Conservation (phyloP, 2,888 invertebrate species). For the Orthonevra nobilis region DNA sequence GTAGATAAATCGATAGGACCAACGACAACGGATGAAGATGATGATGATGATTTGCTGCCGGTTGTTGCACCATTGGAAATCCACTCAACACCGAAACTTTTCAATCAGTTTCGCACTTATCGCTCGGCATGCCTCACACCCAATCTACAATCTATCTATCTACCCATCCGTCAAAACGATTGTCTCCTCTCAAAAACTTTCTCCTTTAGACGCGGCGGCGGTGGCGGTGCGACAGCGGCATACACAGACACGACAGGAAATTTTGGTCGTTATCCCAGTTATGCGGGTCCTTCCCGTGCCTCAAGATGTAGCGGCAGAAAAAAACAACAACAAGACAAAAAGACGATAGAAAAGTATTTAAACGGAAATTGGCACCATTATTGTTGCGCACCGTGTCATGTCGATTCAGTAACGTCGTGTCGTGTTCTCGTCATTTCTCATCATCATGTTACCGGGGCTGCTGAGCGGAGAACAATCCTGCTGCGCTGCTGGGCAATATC, state of each 20-base stretch:
- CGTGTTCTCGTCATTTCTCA: too few species aligned
- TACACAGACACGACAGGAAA: constrained; percentile 39
- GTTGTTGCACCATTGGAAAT: constrained; percentile 63
- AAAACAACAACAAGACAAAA: constrained; percentile 55
- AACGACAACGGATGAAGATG: constrained; percentile 35
- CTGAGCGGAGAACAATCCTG: constrained; percentile 51
- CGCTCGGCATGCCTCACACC: constrained; percentile 32
- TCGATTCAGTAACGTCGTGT: constrained; percentile 38
- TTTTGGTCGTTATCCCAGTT: constrained; percentile 66
- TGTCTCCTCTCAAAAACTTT: constrained; percentile 67
- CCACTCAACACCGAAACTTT: constrained; percentile 67
- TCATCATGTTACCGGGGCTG: constrained; percentile 58
- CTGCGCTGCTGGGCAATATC: constrained; percentile 60
- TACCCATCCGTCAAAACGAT: constrained; percentile 68
- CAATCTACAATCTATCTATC: constrained; percentile 59
- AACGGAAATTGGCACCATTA: constrained; percentile 71
- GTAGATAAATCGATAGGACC: constrained; percentile 61
- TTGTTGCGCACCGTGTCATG: constrained; percentile 67
- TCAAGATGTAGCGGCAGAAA: not conserved
- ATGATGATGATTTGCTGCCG: constrained; percentile 46
- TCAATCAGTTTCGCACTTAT: constrained; percentile 67
- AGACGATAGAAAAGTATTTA: constrained; percentile 68
- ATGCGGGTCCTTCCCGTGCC: constrained; percentile 32
- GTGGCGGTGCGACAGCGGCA: too few species aligned
- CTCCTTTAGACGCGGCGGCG: too few species aligned